Conservation (phyloP, 2,888 invertebrate genomes). For the Orthonychiurus folsomi region DNA sequence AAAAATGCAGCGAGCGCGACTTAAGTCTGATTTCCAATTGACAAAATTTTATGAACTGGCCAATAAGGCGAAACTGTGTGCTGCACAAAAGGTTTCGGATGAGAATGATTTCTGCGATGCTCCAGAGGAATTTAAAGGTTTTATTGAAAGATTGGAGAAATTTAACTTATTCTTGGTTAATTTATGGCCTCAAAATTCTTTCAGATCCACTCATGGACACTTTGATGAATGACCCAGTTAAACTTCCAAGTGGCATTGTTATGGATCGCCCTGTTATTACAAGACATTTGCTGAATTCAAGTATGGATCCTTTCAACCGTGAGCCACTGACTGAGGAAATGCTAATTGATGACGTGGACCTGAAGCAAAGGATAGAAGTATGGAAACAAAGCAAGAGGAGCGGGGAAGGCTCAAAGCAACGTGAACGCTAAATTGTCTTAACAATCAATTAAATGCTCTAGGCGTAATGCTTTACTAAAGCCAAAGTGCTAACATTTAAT, state of each 20-base stretch:
- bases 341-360: conserved; percentile 59
- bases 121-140: conserved; percentile 82
- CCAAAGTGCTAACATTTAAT: too few species aligned
- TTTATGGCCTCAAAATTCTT: neutral
- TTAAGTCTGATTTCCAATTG: conserved; percentile 76
- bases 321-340: conserved; percentile 90
- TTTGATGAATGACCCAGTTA: conserved; percentile 89
- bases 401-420: too few species aligned
- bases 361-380: conserved; percentile 72
- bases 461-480: too few species aligned
- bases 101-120: conserved; percentile 92
- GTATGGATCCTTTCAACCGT: conserved; percentile 95
- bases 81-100: conserved; percentile 63
- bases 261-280: conserved; percentile 92
- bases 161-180: conserved; percentile 7
- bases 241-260: conserved; percentile 78
- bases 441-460: too few species aligned
- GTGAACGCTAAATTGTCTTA: too few species aligned
- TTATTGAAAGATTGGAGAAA: too few species aligned
- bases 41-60: conserved; percentile 73
- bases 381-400: conserved; percentile 65
- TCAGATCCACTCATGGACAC: conserved; percentile 93
- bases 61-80: conserved; percentile 62
- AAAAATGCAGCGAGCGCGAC: conserved; percentile 67
- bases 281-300: conserved; percentile 86